Conservation (phyloP, 1,140 invertebrate genomes). For the Drosophila subpulchrella region DNA sequence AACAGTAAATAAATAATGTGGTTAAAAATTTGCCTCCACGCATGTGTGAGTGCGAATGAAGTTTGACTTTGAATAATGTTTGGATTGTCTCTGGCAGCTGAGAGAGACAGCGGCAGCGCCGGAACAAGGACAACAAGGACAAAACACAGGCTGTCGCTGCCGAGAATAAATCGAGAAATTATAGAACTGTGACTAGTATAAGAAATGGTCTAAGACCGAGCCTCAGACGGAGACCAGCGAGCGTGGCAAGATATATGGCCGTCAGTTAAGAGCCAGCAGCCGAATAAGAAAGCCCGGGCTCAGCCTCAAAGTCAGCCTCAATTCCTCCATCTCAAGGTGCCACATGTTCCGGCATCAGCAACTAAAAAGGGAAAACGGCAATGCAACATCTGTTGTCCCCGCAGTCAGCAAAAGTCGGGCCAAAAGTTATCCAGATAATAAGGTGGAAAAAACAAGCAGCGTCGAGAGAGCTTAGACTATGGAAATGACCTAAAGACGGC, state of each 20-base stretch:
- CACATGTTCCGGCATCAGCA: conserved; percentile 57
- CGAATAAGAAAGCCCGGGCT: conserved; percentile 35
- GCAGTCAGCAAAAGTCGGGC: conserved; percentile 29
- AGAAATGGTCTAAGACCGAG: conserved; percentile 68
- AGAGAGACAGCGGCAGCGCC: conserved; percentile 41
- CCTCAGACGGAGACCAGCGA: conserved; percentile 35
- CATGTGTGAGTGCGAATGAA: conserved; percentile 65
- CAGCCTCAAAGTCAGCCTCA: conserved; percentile 31
- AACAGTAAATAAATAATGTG: conserved; percentile 83
- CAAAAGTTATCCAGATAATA: conserved; percentile 64
- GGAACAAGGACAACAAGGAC: conserved; percentile 47
- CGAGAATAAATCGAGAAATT: conserved; percentile 81
- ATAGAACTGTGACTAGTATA: conserved; percentile 83
- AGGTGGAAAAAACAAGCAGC: conserved; percentile 45
- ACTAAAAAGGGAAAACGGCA: conserved; percentile 32
- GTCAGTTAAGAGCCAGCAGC: conserved; percentile 62
- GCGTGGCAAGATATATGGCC: conserved; percentile 76
- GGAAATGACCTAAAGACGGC: conserved; percentile 27
- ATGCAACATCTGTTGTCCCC: conserved; percentile 69
- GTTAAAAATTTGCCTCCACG: conserved; percentile 76
- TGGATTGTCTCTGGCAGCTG: conserved; percentile 79
- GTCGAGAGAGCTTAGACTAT: conserved; percentile 24
- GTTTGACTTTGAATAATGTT: conserved; percentile 83
- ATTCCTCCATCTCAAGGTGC: conserved; percentile 53
- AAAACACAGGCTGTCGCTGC: conserved; percentile 58